These are phyloP conservation scores for Anagrus nilaparvatae DNA, from an alignment of 1,140 invertebrate species.

Conservation along the genomic window DNA sequence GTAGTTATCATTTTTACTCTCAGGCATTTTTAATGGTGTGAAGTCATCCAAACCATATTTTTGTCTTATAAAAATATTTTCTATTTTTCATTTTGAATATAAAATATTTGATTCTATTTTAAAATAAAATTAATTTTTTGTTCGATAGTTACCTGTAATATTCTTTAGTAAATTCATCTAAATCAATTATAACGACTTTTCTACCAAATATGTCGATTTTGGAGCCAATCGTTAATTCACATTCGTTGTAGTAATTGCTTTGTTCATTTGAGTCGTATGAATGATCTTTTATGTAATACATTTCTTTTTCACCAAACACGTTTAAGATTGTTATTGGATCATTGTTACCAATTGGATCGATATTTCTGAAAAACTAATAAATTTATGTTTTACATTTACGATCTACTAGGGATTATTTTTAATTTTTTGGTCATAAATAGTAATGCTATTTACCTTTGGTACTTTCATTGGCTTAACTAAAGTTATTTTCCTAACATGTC, in stretches of 20 bases:
- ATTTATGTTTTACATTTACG: neutral
- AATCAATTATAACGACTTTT: slow-evolving; percentile 69
- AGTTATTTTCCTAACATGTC: slow-evolving; percentile 56
- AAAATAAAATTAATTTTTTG: neutral
- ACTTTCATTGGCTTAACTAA: slow-evolving; percentile 66
- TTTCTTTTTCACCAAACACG: slow-evolving; percentile 52
- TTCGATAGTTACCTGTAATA: slow-evolving; percentile 62
- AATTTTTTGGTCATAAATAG: neutral
- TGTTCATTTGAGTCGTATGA: slow-evolving; percentile 37
- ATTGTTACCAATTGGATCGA: slow-evolving; percentile 50
- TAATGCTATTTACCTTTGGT: slow-evolving; percentile 52
- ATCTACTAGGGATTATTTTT: neutral
- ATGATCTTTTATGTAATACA: slow-evolving; percentile 52
- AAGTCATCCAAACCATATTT: slow-evolving; percentile 49
- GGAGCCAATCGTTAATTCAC: slow-evolving; percentile 70
- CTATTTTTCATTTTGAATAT: slow-evolving; percentile 6
- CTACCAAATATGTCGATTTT: slow-evolving; percentile 70
- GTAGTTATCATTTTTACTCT: slow-evolving; percentile 32
- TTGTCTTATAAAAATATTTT: slow-evolving; percentile 20
- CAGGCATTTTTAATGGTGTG: slow-evolving; percentile 42
- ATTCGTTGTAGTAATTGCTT: slow-evolving; percentile 56
- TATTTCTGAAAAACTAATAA: slow-evolving; percentile 31
- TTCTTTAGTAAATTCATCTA: slow-evolving; percentile 77
- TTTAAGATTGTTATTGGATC: slow-evolving; percentile 57
- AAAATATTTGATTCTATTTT: slow-evolving; percentile 7